These are phyloP conservation scores for Drosophila nannoptera DNA, from an alignment of 1,140 invertebrate species.

Conservation along the genomic window DNA sequence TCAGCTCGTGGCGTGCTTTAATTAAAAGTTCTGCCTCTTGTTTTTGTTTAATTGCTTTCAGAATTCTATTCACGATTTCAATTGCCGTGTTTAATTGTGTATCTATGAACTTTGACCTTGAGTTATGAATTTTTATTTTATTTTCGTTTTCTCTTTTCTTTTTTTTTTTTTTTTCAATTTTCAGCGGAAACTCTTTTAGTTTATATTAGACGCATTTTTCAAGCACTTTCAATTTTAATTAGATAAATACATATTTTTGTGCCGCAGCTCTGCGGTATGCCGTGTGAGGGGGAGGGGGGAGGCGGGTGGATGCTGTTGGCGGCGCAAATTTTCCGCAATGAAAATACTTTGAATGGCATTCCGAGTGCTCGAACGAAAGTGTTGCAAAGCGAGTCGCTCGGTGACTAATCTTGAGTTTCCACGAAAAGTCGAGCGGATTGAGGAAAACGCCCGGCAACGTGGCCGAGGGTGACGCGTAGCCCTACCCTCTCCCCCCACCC, in stretches of 20 bases:
- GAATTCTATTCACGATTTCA: background rate
- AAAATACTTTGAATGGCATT: constrained; percentile 27
- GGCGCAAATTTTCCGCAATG: constrained; percentile 1
- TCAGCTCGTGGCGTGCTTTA: constrained; percentile 6
- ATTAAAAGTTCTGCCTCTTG: constrained; percentile 10
- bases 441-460: background rate
- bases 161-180: too few species aligned
- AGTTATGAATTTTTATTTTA: constrained; percentile 8
- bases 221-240: constrained; percentile 38
- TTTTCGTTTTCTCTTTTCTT: too few species aligned
- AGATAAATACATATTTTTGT: constrained; percentile 34
- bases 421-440: constrained; percentile 8
- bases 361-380: constrained; percentile 11
- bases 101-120: constrained; percentile 15
- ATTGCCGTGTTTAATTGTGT: background rate
- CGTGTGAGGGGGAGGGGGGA: background rate
- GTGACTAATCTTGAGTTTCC: constrained; percentile 39
- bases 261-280: background rate
- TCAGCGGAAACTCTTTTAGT: constrained; percentile 22
- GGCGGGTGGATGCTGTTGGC: background rate
- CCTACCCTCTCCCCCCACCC: too few species aligned
- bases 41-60: constrained; percentile 11
- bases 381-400: constrained; percentile 3
- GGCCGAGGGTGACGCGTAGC: too few species aligned
- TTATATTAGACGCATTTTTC: constrained; percentile 27